Evolutionary conservation across 2,797 vertebrate genomes (phyloP).

Genomic region (Lithobates sylvaticus): DNA sequence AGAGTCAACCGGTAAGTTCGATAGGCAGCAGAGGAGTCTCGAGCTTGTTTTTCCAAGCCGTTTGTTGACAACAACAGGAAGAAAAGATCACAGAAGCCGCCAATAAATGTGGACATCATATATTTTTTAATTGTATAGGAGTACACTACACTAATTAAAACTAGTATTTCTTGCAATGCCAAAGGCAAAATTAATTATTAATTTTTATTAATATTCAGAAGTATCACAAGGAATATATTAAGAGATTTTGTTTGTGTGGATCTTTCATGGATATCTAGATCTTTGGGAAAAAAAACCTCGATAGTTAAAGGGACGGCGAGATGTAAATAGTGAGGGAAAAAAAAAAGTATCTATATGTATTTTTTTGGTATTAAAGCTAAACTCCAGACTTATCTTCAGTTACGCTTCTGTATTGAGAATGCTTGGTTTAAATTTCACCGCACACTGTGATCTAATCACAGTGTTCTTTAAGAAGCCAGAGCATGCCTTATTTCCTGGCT

Average conservation of each 20-base stretch:
- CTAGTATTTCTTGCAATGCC: conserved; percentile 99
- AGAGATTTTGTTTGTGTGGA: conserved; percentile 92
- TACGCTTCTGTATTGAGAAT: too few relatives aligned
- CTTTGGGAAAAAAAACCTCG: conserved; percentile 70
- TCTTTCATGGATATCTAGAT: conserved; percentile 80
- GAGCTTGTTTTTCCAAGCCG: conserved; percentile 80
- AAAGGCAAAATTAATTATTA: conserved; percentile 99
- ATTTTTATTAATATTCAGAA: conserved; percentile 99
- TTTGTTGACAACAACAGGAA: conserved; percentile 94
- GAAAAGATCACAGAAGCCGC: conserved; percentile 90
- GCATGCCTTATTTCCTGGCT: too few relatives aligned
- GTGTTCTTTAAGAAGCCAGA: too few relatives aligned
- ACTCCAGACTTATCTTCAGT: too few relatives aligned
- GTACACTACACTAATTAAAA: conserved; percentile 99
- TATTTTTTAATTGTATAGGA: conserved; percentile 99
- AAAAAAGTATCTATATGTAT: too few relatives aligned
- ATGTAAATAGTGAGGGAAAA: neutral
- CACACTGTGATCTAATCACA: too few relatives aligned
- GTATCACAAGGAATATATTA: conserved; percentile 99
- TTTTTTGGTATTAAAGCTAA: too few relatives aligned
- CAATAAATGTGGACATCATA: conserved; percentile 97
- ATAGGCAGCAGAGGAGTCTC: conserved; percentile 81
- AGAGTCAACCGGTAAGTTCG: conserved; percentile 79
- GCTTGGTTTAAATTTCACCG: too few relatives aligned
- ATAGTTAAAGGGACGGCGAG: conserved; percentile 54